Percentiles rank a stretch among this genome's conserved stretches.
Conservation (phyloP, 2,113 vertebrate species). For the Periophthalmus modestus region DNA sequence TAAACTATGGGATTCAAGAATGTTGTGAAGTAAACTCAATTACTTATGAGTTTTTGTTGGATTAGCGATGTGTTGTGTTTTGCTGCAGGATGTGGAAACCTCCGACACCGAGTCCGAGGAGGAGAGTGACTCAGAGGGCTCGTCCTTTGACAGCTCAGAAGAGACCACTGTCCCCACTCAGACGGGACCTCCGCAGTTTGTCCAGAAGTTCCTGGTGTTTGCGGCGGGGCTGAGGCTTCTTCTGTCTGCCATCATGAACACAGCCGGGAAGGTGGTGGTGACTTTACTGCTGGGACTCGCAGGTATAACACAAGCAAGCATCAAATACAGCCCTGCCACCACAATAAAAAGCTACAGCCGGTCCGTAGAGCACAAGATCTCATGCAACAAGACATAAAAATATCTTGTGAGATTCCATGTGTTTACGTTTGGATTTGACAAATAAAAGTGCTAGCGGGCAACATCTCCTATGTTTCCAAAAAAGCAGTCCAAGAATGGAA, state of each 20-base stretch:
- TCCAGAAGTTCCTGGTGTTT: constrained; percentile 77
- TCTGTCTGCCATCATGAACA: constrained; percentile 72
- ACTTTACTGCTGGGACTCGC: constrained; percentile 79
- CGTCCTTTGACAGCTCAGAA: constrained; percentile 66
- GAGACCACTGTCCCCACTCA: constrained; percentile 35
- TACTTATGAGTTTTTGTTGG: no score
- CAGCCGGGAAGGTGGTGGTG: constrained; percentile 77
- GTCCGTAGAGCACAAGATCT: no score
- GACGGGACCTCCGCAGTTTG: constrained; percentile 61
- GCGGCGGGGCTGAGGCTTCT: constrained; percentile 68
- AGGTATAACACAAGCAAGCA: constrained; percentile 65
- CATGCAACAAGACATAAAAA: no score
- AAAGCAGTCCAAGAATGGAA: no score
- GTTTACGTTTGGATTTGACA: no score
- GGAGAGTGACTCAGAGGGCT: constrained; percentile 63
- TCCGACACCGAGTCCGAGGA: constrained; percentile 73
- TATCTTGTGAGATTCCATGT: no score
- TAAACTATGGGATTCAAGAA: no score
- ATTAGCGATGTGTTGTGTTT: not conserved
- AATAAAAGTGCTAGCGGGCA: no score
- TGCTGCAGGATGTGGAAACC: constrained; percentile 59
- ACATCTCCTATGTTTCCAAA: no score
- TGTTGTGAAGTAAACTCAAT: no score
- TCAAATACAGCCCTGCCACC: no score
- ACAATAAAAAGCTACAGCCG: not conserved